These are phyloP conservation scores for Enteromius viviparus DNA, from an alignment of 2,797 vertebrate species.

Conservation along the genomic window DNA sequence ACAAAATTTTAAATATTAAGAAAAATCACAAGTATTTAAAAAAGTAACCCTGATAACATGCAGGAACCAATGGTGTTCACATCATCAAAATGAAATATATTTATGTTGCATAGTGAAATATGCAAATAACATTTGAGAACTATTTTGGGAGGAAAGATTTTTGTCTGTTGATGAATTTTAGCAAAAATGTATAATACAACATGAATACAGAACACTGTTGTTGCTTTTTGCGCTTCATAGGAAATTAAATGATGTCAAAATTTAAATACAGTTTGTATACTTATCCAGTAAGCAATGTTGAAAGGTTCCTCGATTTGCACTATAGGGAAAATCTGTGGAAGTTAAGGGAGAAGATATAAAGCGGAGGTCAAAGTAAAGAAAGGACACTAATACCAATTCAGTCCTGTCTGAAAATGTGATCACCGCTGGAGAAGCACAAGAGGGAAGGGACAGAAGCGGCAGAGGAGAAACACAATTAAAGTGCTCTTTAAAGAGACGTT, in stretches of 20 bases:
- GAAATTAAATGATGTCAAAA: not conserved
- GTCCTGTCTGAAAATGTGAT: constrained; percentile 75
- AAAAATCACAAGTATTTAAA: not conserved
- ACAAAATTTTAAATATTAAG: no score
- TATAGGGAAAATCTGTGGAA: constrained; percentile 79
- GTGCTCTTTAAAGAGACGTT: constrained; percentile 72
- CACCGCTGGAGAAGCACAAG: constrained; percentile 59
- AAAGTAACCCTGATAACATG: not conserved
- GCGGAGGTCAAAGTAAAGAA: constrained; percentile 74
- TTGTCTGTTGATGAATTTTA: not conserved
- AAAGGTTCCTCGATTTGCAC: constrained; percentile 57
- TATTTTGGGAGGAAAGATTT: not conserved
- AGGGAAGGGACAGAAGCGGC: constrained; percentile 57
- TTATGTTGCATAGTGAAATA: not conserved
- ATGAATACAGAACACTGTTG: not conserved
- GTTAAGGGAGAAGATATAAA: constrained; percentile 74
- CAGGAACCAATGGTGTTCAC: not conserved
- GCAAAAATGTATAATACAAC: not conserved
- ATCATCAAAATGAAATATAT: not conserved
- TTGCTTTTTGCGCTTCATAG: not conserved
- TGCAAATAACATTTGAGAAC: not conserved
- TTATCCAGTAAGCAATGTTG: not conserved
- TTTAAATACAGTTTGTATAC: not conserved
- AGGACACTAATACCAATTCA: constrained; percentile 63
- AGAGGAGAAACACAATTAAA: constrained; percentile 74